A percentile compares a stretch with the other conserved stretches of the same genome.
phyloP scores from a whole-genome alignment of 1,140 invertebrate genomes.

The Achatina immaculata region DNA sequence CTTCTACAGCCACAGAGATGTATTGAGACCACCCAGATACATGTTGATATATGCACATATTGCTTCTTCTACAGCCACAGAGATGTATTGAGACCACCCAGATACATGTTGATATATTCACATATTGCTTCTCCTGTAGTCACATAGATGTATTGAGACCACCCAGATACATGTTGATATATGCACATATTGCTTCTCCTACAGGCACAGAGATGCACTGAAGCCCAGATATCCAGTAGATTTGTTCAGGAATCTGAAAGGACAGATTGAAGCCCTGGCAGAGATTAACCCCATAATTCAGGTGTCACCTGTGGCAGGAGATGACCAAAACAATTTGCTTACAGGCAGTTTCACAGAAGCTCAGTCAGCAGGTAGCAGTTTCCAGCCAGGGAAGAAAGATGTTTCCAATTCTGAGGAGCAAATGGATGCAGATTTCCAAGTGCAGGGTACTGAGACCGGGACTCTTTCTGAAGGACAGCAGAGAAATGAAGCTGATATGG shows the following conservation, averaged over 20 bases:
- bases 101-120: no score
- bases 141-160: no score
- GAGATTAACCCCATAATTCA: neutral
- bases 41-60: neutral
- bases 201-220: constrained; percentile 19
- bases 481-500: no score
- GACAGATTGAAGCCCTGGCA: neutral
- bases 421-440: neutral
- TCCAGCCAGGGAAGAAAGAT: no score
- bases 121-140: no score
- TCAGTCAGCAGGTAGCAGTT: no score
- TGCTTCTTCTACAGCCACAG: neutral
- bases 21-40: no score
- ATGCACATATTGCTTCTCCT: neutral
- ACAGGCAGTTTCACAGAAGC: no score
- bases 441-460: neutral
- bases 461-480: no score
- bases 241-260: constrained; percentile 6
- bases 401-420: no score
- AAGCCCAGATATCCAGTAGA: neutral
- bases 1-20: no score
- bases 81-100: constrained; percentile 7
- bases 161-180: neutral
- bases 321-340: no score
- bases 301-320: neutral